These are phyloP conservation scores for Oryzias melastigma DNA, from an alignment of 2,113 vertebrate genomes.

Conservation along the genomic window DNA sequence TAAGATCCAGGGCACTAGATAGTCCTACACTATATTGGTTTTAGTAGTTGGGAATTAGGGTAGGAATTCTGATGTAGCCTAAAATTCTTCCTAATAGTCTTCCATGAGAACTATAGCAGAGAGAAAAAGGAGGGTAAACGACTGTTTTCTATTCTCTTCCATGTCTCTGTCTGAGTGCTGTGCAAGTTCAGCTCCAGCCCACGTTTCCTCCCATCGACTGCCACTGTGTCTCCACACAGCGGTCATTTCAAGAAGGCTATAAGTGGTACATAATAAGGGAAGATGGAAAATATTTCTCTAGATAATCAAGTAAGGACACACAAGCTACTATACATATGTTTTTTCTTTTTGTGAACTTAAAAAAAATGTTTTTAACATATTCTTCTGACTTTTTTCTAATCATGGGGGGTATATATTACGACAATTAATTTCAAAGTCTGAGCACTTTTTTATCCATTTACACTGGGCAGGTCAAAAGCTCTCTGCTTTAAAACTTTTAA, in stretches of 20 bases:
- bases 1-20: no score
- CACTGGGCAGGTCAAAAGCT: no score
- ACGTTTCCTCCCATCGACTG: constrained; percentile 6
- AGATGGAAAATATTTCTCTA: not conserved
- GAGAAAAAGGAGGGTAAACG: constrained; percentile 35
- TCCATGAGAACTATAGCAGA: constrained; percentile 58
- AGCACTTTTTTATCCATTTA: no score
- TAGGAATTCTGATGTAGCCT: constrained; percentile 23
- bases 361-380: no score
- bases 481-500: no score
- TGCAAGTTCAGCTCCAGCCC: constrained; percentile 4
- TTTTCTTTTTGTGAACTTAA: not conserved
- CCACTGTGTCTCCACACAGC: not conserved
- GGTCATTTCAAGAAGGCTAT: not conserved
- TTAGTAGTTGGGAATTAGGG: not conserved
- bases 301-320: not conserved
- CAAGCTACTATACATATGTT: not conserved
- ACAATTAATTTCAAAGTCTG: no score
- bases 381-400: no score
- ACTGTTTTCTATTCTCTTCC: constrained; percentile 29
- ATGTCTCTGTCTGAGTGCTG: constrained; percentile 10
- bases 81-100: constrained; percentile 58
- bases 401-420: no score
- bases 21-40: no score
- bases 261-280: not conserved